phyloP scores from a whole-genome alignment of 2,797 vertebrate genomes.

The Gouania willdenowi region DNA sequence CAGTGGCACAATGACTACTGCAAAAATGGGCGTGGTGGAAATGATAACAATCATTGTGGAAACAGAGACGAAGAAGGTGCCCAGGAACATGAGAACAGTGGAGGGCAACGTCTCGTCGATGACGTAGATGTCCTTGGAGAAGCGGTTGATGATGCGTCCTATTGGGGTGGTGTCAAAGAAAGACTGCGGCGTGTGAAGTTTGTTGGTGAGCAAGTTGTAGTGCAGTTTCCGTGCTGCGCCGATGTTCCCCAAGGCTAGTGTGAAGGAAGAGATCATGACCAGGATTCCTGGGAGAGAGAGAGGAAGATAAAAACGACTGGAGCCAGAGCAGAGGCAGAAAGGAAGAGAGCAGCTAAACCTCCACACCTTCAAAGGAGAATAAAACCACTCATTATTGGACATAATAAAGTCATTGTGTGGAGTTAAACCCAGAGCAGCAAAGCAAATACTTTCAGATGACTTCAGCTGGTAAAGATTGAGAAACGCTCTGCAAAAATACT shows the following conservation, averaged over 20 bases:
- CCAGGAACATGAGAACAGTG: slow-evolving; percentile 87
- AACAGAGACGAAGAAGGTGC: slow-evolving; percentile 79
- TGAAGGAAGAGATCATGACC: slow-evolving; percentile 85
- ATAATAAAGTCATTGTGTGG: too few relatives aligned
- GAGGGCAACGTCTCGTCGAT: slow-evolving; percentile 88
- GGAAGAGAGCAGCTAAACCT: not conserved
- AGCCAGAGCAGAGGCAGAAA: slow-evolving; percentile 7
- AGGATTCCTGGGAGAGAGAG: slow-evolving; percentile 75
- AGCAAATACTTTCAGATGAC: slow-evolving; percentile 2
- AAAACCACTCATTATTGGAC: too few relatives aligned
- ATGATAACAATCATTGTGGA: slow-evolving; percentile 89
- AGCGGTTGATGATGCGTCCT: slow-evolving; percentile 94
- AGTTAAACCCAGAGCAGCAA: too few relatives aligned
- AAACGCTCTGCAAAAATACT: too few relatives aligned
- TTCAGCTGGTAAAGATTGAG: too few relatives aligned
- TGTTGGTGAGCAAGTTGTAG: slow-evolving; percentile 82
- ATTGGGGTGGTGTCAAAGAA: slow-evolving; percentile 96
- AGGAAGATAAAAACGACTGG: slow-evolving; percentile 15
- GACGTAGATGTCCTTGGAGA: slow-evolving; percentile 92
- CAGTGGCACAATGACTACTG: slow-evolving; percentile 82
- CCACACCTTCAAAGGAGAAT: too few relatives aligned
- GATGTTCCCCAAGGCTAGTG: slow-evolving; percentile 84
- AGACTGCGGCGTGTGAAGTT: slow-evolving; percentile 88
- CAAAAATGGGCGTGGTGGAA: slow-evolving; percentile 86
- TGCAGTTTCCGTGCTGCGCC: slow-evolving; percentile 84